phyloP scores from a whole-genome alignment of 2,113 vertebrate genomes.

The Oncorhynchus nerka region DNA sequence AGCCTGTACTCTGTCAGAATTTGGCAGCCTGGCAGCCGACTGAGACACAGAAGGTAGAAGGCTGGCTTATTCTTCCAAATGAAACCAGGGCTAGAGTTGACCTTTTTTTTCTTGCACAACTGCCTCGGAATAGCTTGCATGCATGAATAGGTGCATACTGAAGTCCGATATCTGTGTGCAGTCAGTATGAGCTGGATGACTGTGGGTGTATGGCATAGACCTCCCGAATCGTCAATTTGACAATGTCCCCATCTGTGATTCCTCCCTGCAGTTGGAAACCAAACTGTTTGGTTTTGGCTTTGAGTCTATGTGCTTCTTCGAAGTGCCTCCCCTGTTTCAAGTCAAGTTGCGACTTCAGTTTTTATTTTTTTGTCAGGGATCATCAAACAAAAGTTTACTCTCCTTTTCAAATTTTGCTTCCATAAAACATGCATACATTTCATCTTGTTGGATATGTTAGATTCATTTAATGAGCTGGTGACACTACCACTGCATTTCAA shows the following conservation, averaged over 20 bases:
- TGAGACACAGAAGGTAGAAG: conserved; percentile 23
- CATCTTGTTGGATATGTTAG: not conserved
- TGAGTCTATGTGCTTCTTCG: not conserved
- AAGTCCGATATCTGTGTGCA: not conserved
- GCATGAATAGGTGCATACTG: not conserved
- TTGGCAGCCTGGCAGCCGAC: conserved; percentile 31
- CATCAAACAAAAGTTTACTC: not conserved
- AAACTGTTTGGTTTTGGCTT: not conserved
- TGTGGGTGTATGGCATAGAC: not conserved
- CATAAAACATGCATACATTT: not conserved
- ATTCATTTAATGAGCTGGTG: conserved; percentile 7
- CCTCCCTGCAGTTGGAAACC: not conserved
- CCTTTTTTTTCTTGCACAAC: conserved; percentile 48
- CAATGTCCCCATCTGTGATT: not conserved
- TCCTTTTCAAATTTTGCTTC: not conserved
- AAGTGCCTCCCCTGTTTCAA: not conserved
- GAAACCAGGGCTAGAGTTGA: conserved; percentile 38
- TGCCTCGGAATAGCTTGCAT: conserved; percentile 9
- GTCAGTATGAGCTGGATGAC: too few species aligned
- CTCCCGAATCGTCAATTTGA: not conserved
- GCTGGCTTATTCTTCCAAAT: conserved; percentile 33
- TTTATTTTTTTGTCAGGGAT: not conserved
- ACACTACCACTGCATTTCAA: conserved; percentile 3
- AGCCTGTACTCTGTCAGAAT: conserved; percentile 49
- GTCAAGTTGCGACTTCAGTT: not conserved